Evolutionary conservation across 1,140 invertebrate genomes (phyloP), one percentile per base, ranked within the genome.

Genomic region (Macrobrachium nipponense): DNA sequence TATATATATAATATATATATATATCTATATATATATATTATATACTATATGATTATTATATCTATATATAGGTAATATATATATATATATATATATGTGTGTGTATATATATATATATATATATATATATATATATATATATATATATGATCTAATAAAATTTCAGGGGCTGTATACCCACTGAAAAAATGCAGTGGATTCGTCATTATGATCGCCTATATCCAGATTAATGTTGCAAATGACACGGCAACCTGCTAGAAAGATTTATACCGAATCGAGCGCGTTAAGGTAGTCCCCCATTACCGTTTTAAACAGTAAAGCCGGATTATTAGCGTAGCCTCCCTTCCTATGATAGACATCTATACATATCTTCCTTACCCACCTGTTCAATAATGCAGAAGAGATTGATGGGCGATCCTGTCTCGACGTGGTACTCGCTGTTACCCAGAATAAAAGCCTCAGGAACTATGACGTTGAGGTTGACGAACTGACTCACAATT

Each of bases 331-430:
- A n/a, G 36, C n/a, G 15, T 20, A 23, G 44, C 59, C 58, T 58
- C 51, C 23, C 62, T 43, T 17, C 36, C 79, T 43, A 27, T 51
- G 51, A 51, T 51, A 7, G 51, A 51, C 17, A 20, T 60, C 77
- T 43, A n/a, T n/a, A 72, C 6, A 61, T 58, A 18, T 97, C 97
- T 92, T 15, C 15, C n/a, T 8, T 15, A 72, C 78, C 76, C 17
- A 87, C 84, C 88, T 88, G 88, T 64, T 97, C 96, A 91, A 97
- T 96, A 90, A 97, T 95, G 92, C 96, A 97, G 90, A 97, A 95
- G 89, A 97, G 94, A 92, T 95, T 96, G 91, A 97, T 97, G 89
- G 96, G 95, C 91, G 96, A 97, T 88, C 96, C 96, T 89, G 96
- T 94, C 90, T 97, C 96, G 78, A 97, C 96, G 91, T 97, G 96